Evolutionary conservation across 2,113 vertebrate genomes (phyloP).

Genomic region (Siniperca chuatsi): DNA sequence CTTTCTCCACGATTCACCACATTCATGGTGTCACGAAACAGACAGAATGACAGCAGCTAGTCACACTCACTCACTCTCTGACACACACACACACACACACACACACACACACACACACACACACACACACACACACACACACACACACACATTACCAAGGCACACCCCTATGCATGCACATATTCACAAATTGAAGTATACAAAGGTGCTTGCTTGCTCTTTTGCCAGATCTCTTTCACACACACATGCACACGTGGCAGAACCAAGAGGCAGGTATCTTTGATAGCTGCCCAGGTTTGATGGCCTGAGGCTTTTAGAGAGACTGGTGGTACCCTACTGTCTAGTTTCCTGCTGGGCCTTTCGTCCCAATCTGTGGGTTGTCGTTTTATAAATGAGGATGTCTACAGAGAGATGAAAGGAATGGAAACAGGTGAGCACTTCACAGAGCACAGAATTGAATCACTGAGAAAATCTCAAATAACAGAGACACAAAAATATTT

Average conservation of each 20-base stretch:
- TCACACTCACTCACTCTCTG: constrained; percentile 24
- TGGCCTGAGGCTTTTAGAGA: constrained; percentile 36
- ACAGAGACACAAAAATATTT: constrained; percentile 4
- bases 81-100: constrained; percentile 28
- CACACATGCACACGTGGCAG: constrained; percentile 38
- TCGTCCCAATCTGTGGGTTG: constrained; percentile 51
- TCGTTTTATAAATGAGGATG: constrained; percentile 43
- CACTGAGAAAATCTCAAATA: constrained; percentile 22
- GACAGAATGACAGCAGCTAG: constrained; percentile 57
- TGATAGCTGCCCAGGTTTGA: constrained; percentile 52
- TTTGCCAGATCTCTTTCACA: constrained; percentile 56
- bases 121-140: constrained; percentile 13
- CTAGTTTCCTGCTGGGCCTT: constrained; percentile 44
- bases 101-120: constrained; percentile 3
- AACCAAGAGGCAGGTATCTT: constrained; percentile 38
- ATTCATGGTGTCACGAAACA: constrained; percentile 26
- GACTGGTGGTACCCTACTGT: constrained; percentile 19
- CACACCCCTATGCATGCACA: constrained; percentile 6
- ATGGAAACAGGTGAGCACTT: constrained; percentile 49
- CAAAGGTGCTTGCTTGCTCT: constrained; percentile 23
- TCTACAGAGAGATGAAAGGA: constrained; percentile 38
- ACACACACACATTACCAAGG: background rate
- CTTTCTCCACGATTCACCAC: constrained; percentile 34
- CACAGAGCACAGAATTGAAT: constrained; percentile 10
- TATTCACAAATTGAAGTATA: constrained; percentile 29